Evolutionary conservation across 30 jellyfish, hydroid and myxozoan genomes (phyloP).

Genomic region (Hydractinia echinata): DNA sequence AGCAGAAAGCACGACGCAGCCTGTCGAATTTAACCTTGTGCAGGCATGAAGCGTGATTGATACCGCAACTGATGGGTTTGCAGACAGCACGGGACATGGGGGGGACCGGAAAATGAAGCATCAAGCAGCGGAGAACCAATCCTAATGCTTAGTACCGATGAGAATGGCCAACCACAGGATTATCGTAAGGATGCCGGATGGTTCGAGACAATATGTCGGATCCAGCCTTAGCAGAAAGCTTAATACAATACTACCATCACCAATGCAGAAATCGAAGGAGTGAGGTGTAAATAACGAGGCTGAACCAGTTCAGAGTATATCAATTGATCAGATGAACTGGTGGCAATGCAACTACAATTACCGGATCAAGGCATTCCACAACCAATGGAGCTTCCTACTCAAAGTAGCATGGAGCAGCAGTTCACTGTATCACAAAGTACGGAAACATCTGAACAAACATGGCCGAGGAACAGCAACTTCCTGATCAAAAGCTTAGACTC

Average conservation of each 20-base stretch:
- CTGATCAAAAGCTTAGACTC: constrained; percentile 38
- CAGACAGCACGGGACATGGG: constrained; percentile 37
- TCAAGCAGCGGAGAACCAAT: constrained; percentile 45
- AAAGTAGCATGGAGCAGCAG: constrained; percentile 21
- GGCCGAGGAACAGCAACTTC: constrained; percentile 20
- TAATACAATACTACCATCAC: constrained; percentile 39
- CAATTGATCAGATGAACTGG: constrained; percentile 13
- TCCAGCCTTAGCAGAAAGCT: constrained; percentile 45
- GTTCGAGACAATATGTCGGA: constrained; percentile 47
- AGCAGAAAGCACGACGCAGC: constrained; percentile 40
- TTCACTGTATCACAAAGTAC: constrained; percentile 30
- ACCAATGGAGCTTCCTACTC: constrained; percentile 29
- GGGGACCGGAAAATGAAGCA: constrained; percentile 30
- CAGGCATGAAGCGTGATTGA: background rate
- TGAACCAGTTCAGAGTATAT: constrained; percentile 30
- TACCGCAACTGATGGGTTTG: constrained; percentile 20
- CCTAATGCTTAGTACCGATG: constrained; percentile 38
- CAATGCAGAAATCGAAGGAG: constrained; percentile 37
- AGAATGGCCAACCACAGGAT: constrained; percentile 46
- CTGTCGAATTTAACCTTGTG: constrained; percentile 14
- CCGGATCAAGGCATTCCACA: constrained; percentile 38
- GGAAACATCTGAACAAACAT: constrained; percentile 2
- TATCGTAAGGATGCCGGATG: constrained; percentile 49
- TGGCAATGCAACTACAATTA: constrained; percentile 10
- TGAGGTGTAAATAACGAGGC: constrained; percentile 23